Evolutionary conservation across 2,113 vertebrate genomes (phyloP), one percentile per base, ranked within the genome.

Genomic region (Takifugu flavidus): DNA sequence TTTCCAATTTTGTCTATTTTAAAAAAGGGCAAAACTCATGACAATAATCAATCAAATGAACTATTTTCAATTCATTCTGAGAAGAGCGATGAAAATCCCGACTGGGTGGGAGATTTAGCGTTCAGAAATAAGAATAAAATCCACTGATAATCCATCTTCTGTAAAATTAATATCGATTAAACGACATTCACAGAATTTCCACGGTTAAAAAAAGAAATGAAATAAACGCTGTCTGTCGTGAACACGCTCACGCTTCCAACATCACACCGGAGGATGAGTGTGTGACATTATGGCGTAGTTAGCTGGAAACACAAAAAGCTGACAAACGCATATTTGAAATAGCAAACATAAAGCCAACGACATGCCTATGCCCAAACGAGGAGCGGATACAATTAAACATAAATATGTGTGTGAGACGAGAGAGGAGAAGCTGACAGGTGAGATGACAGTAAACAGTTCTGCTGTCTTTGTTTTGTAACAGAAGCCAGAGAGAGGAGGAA

Each of bases 391-490:
- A 82, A 83, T 86, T 80, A 80, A 82, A 79, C 67, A 80, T 72
- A 86, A 77, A 86, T 79, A 78, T 73, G 73, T 80, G 55, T 62
- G 77, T 66, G 74, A 76, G 70, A 59, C 50, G 58, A 70, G 77
- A 67, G 67, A 56, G 56, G 58, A 61, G 66, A 82, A 75, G 55
- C 65, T 80, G 74, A 79, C 77, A 85, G 79, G 72, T 79, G 74
- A 83, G 61, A 78, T 77, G 85, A 87, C 78, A 83, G 71, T 70
- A 85, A 89, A 84, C 85, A 78, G 86, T 86, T 82, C 66, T 78
- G 65, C 70, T 82, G 85, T 84, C 88, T 91, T 89, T 91, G 90
- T 91, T 90, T 90, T 89, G 86, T 81, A 87, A 86, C 74, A 65
- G 76, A 79, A 65, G 69, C 78, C 51, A 44, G 67, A 72, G 73